A percentile compares a stretch with the other conserved stretches of the same genome.
phyloP scores from a whole-genome alignment of 2,797 vertebrate genomes.

The Diglossa cyanea region DNA sequence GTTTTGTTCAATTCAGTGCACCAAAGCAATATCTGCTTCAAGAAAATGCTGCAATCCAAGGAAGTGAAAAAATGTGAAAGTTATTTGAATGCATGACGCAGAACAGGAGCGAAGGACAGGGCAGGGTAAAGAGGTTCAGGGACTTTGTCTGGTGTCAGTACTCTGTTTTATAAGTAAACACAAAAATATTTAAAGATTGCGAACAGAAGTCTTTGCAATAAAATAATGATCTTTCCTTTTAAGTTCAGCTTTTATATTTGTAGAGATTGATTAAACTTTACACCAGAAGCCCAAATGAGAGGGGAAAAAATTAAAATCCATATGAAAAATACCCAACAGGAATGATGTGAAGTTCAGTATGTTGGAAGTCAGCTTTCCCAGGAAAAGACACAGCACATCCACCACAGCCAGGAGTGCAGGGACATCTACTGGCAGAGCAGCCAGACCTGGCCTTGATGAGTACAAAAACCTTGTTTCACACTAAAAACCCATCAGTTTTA shows the following conservation, averaged over 20 bases:
- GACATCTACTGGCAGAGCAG: constrained; percentile 49
- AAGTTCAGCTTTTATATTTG: neutral
- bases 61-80: neutral
- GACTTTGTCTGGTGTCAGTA: neutral
- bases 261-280: constrained; percentile 23
- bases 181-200: neutral
- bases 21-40: neutral
- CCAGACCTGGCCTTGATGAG: neutral
- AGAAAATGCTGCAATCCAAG: neutral
- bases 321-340: neutral
- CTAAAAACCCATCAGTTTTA: neutral
- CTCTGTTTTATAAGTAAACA: neutral
- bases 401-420: neutral
- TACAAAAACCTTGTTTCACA: neutral
- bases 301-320: neutral
- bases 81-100: neutral
- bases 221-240: neutral
- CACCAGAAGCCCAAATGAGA: neutral
- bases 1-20: neutral
- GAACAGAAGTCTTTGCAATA: neutral
- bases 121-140: neutral
- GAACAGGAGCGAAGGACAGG: neutral
- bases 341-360: neutral
- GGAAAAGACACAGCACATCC: neutral
- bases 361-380: neutral